Percentiles rank a stretch among this genome's conserved stretches.
Evolutionary conservation across 2,888 invertebrate species (phyloP).

Genomic region (Desoria tigrina): DNA sequence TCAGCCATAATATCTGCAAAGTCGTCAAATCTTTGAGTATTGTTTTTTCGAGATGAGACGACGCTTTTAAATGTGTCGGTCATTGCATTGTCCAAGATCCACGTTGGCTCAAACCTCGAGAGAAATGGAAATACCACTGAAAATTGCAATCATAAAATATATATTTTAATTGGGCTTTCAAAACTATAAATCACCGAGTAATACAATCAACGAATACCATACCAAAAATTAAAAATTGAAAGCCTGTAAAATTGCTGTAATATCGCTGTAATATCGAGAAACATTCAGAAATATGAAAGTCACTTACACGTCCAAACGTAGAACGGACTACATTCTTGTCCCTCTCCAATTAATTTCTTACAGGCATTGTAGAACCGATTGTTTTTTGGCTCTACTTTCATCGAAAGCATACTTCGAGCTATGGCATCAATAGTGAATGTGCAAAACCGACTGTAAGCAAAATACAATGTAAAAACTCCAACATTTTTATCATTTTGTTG

Average conservation of each 20-base stretch:
- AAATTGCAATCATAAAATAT: conserved; percentile 19
- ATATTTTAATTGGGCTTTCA: too few relatives aligned
- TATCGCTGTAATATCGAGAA: neutral
- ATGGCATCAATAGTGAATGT: conserved; percentile 46
- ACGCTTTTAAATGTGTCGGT: conserved; percentile 43
- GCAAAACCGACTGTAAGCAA: conserved; percentile 42
- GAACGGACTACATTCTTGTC: conserved; percentile 30
- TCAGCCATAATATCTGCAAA: conserved; percentile 43
- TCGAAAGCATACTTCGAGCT: conserved; percentile 37
- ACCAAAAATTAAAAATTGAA: too few relatives aligned
- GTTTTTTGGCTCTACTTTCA: conserved; percentile 31
- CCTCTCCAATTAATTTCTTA: conserved; percentile 41
- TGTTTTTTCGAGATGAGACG: conserved; percentile 29
- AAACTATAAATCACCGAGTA: conserved; percentile 9
- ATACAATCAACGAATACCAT: conserved; percentile 6
- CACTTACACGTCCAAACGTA: conserved; percentile 47
- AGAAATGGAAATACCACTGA: conserved; percentile 47
- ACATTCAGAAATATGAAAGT: neutral
- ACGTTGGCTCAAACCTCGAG: conserved; percentile 34
- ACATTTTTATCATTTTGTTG: neutral
- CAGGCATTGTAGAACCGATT: conserved; percentile 48
- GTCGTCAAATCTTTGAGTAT: conserved; percentile 30
- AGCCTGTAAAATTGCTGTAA: neutral
- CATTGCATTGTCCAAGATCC: conserved; percentile 34
- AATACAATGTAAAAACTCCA: conserved; percentile 25